phyloP scores from a whole-genome alignment of 2,888 invertebrate genomes.

The Cepaea hortensis region DNA sequence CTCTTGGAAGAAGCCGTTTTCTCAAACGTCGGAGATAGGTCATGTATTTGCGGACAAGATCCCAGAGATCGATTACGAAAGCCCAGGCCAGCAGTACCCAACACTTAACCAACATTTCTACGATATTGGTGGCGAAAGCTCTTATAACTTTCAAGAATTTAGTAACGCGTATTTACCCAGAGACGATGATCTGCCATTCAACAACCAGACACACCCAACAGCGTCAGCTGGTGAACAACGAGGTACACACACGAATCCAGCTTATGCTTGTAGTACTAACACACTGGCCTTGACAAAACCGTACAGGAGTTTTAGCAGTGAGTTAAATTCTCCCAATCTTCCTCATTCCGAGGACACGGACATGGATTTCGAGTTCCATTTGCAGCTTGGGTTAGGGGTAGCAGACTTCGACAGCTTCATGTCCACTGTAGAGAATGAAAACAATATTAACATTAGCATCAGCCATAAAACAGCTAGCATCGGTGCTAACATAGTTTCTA shows the following conservation, averaged over 20 bases:
- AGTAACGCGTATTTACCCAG: too few relatives aligned
- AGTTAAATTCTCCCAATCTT: slow-evolving; percentile 25
- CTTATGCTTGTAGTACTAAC: background rate
- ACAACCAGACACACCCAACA: background rate
- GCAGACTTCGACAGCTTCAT: slow-evolving; percentile 15
- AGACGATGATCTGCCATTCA: too few relatives aligned
- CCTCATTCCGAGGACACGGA: background rate
- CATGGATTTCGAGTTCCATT: slow-evolving; percentile 3
- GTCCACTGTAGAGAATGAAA: background rate
- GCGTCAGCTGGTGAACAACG: background rate
- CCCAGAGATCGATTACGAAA: background rate
- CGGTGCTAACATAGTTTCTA: background rate
- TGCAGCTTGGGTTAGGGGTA: background rate
- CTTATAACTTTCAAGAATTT: too few relatives aligned
- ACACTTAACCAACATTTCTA: too few relatives aligned
- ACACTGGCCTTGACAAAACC: background rate
- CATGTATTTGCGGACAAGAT: background rate
- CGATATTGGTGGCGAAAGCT: too few relatives aligned
- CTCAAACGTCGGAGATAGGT: background rate
- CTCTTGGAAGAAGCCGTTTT: background rate
- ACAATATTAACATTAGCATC: background rate
- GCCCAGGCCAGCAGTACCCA: background rate
- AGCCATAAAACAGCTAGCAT: background rate
- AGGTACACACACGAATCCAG: background rate
- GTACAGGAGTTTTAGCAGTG: slow-evolving; percentile 33